Conservation (phyloP, 2,113 vertebrate genomes). For the Asarcornis scutulata region DNA sequence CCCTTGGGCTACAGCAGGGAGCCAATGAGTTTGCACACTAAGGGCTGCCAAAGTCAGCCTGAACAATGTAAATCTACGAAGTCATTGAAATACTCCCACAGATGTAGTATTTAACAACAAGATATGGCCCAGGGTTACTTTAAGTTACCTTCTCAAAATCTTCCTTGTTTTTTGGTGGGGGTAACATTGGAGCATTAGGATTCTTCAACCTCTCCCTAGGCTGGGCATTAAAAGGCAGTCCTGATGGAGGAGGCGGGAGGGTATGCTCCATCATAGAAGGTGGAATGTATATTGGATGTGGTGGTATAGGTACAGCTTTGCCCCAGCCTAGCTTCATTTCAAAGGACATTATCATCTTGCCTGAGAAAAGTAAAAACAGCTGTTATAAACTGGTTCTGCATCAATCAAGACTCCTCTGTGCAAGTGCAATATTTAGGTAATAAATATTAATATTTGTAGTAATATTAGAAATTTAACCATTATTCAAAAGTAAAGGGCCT, state of each 20-base stretch:
- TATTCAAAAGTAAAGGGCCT: background rate
- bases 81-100: constrained; percentile 76
- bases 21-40: constrained; percentile 70
- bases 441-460: too few species aligned
- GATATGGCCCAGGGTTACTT: constrained; percentile 75
- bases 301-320: constrained; percentile 98
- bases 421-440: background rate
- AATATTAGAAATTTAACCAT: background rate
- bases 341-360: constrained; percentile 99
- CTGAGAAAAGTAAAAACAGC: constrained; percentile 69
- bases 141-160: constrained; percentile 99
- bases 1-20: constrained; percentile 79
- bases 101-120: constrained; percentile 77
- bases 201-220: constrained; percentile 97
- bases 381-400: background rate
- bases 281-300: constrained; percentile 99
- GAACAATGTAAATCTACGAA: constrained; percentile 72
- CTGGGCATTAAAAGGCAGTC: constrained; percentile 98
- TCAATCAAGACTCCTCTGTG: background rate
- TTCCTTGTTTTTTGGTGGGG: constrained; percentile 98
- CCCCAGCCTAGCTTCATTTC: constrained; percentile 99
- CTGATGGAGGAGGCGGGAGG: constrained; percentile 95
- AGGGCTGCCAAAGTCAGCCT: constrained; percentile 72
- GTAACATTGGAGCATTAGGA: constrained; percentile 91
- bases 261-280: constrained; percentile 99